Base-by-base conservation (phyloP, 1,140 invertebrate species). In the Mamestra configurata region DNA sequence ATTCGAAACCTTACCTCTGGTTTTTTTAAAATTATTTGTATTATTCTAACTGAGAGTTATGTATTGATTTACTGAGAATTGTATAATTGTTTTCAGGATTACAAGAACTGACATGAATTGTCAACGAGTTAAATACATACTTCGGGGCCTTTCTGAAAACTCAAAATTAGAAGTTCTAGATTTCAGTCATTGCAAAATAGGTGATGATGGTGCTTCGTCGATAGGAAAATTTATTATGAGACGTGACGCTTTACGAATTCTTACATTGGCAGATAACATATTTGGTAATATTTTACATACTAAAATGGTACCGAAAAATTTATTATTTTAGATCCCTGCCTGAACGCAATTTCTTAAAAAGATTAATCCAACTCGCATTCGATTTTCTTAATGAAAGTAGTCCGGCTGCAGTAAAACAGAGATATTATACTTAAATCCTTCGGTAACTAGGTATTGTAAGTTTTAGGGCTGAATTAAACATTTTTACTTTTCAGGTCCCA, bases 111-210 rank as follows among this genome's bases (percentile, higher is more conserved):
- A 95, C 80, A 87, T 95, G 84, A 95, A 95, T 84, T 95, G 95
- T 70, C 90, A 91, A 81, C 94, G 89, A 87, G 81, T 95, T 11
- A 94, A 95, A 81, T 92, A 92, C 76, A 89, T 96, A 61, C 82
- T 96, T 18, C 94, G 95, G 15, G 93, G 93, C 27, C 79, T 95
- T 66, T 83, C 84, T 27, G 93, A 94, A 59, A 92, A 90, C 79
- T 78, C 88, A 78, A 87, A 84, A 40, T 77, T 95, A 71, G 92
- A 93, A 79, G 91, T 88, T 8, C 78, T 96, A 40, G 95, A 96
- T 81, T 94, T 96, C 66, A 95, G 95, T 76, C 95, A 95, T 83
- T 95, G 95, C 68, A 93, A 93, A 87, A 92, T 95, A 78, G 88
- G 82, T 2, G 93, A 96, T 82, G 89, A 94, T 18, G 95, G 95